phyloP scores from a whole-genome alignment of 2,113 vertebrate genomes.

The Clarias macrocephalus region DNA sequence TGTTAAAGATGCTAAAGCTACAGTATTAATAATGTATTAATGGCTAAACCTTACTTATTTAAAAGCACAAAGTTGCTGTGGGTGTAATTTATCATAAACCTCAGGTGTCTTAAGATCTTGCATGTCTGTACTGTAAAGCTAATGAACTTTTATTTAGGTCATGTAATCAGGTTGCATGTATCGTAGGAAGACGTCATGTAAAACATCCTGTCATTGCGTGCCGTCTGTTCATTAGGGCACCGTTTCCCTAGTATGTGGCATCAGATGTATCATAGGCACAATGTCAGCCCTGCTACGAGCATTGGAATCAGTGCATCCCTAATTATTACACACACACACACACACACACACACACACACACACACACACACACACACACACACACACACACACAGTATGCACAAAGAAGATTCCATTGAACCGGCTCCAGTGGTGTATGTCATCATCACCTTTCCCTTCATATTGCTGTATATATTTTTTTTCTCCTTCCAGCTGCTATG shows the following conservation, averaged over 20 bases:
- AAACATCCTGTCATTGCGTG: neutral
- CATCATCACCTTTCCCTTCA: conserved; percentile 30
- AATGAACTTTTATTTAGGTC: neutral
- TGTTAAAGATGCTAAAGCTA: too few relatives aligned
- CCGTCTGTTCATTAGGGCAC: neutral
- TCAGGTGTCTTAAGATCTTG: too few relatives aligned
- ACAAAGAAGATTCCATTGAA: conserved; percentile 10
- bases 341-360: neutral
- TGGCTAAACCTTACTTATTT: too few relatives aligned
- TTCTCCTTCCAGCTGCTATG: neutral
- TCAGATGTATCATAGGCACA: neutral
- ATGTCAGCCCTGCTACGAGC: neutral
- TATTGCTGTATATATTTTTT: neutral
- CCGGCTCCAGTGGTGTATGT: conserved; percentile 19
- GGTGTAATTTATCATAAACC: too few relatives aligned
- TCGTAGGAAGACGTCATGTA: neutral
- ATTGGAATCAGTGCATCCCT: too few relatives aligned
- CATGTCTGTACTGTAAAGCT: neutral
- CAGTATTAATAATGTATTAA: too few relatives aligned
- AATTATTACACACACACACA: neutral
- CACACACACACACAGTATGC: neutral
- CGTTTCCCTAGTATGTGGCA: neutral
- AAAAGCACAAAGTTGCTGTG: too few relatives aligned
- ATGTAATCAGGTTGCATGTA: neutral
- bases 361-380: neutral